phyloP scores from a whole-genome alignment of 1,140 invertebrate genomes.

The Cotesia typhae region DNA sequence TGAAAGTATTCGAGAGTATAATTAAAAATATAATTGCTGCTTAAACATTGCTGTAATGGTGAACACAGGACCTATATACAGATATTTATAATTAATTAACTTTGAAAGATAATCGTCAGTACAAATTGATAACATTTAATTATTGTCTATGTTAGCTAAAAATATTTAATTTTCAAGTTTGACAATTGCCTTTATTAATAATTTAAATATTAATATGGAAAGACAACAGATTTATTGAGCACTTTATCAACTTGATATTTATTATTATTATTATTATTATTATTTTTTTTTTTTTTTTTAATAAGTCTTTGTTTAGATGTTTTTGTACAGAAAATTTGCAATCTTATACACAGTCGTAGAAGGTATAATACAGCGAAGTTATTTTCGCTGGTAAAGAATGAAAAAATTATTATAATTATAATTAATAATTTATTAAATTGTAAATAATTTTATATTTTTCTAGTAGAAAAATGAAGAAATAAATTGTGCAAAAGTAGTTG shows the following conservation, averaged over 20 bases:
- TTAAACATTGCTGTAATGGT: constrained; percentile 62
- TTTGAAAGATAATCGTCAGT: too few relatives aligned
- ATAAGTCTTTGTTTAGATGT: neutral
- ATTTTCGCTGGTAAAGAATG: constrained; percentile 41
- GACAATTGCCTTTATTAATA: neutral
- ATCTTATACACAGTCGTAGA: constrained; percentile 29
- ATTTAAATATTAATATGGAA: neutral
- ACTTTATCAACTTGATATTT: neutral
- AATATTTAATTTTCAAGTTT: neutral
- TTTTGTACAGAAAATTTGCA: constrained; percentile 37
- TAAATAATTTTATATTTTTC: constrained; percentile 64
- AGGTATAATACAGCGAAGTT: constrained; percentile 44
- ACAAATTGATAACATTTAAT: constrained; percentile 9
- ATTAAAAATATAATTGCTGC: constrained; percentile 47
- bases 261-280: neutral
- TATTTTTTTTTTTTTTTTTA: neutral
- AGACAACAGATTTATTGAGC: constrained; percentile 11
- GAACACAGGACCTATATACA: constrained; percentile 61
- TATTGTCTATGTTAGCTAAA: neutral
- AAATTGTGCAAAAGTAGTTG: constrained; percentile 49
- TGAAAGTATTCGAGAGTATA: constrained; percentile 45
- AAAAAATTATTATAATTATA: constrained; percentile 34
- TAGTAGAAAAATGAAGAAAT: constrained; percentile 40
- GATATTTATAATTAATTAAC: constrained; percentile 1
- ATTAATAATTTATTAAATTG: constrained; percentile 62